phyloP scores from a whole-genome alignment of 2,888 invertebrate species.

The Glomeris marginata region DNA sequence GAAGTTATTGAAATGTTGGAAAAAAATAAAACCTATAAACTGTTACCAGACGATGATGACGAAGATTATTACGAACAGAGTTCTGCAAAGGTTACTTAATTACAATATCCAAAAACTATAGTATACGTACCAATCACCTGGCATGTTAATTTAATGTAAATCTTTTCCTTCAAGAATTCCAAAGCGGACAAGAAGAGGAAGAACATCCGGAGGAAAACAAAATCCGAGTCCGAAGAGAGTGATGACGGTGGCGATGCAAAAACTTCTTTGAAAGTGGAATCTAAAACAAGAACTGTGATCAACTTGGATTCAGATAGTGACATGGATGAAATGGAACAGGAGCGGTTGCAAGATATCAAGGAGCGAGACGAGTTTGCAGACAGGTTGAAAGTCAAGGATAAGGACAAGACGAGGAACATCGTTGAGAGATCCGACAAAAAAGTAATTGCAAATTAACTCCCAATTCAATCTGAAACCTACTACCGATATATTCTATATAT shows the following conservation, averaged over 20 bases:
- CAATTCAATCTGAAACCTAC: background rate
- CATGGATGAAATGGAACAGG: conserved; percentile 48
- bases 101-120: too few relatives aligned
- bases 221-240: conserved; percentile 22
- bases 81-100: too few relatives aligned
- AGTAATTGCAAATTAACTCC: conserved; percentile 18
- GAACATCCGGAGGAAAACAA: conserved; percentile 23
- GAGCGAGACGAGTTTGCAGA: conserved; percentile 90
- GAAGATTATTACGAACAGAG: conserved; percentile 19
- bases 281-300: too few relatives aligned
- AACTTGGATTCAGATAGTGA: conserved; percentile 40
- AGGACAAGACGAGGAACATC: conserved; percentile 68
- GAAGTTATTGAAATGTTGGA: conserved; percentile 28
- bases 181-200: conserved; percentile 18
- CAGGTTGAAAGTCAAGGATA: conserved; percentile 75
- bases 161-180: conserved; percentile 11
- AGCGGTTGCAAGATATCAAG: conserved; percentile 62
- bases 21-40: conserved; percentile 31
- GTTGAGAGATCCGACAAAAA: conserved; percentile 36
- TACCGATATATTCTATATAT: too few relatives aligned
- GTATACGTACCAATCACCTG: too few relatives aligned
- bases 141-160: background rate
- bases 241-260: conserved; percentile 12
- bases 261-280: background rate
- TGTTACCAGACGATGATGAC: conserved; percentile 31